These are phyloP conservation scores for Karalla daura DNA, from an alignment of 2,797 vertebrate genomes.

Conservation along the genomic window DNA sequence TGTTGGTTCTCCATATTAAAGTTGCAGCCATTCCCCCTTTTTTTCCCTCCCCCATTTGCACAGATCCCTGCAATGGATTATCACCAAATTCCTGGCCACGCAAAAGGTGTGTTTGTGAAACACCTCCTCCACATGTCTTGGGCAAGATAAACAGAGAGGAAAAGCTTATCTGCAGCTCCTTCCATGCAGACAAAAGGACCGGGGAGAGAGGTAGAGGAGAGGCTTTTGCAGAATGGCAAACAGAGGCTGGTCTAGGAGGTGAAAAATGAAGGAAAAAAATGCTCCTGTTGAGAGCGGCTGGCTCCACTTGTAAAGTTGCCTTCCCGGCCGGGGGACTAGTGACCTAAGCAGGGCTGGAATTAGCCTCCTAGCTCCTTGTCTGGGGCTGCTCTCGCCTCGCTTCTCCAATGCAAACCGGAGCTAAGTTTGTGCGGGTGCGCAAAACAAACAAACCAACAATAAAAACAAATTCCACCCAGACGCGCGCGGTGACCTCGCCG, in stretches of 20 bases:
- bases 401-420: too few species aligned
- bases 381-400: conserved; percentile 28
- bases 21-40: conserved; percentile 26
- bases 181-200: conserved; percentile 60
- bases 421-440: too few species aligned
- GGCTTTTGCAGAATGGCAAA: conserved; percentile 25
- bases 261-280: not conserved
- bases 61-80: conserved; percentile 15
- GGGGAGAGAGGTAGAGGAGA: conserved; percentile 10
- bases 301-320: conserved; percentile 54
- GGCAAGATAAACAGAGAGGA: conserved; percentile 26
- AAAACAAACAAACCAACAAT: too few species aligned
- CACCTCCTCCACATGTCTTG: not conserved
- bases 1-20: too few species aligned
- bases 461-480: too few species aligned
- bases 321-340: conserved; percentile 9
- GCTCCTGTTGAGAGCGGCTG: conserved; percentile 1
- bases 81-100: too few species aligned
- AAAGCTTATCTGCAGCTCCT: conserved; percentile 21
- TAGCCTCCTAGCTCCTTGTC: conserved; percentile 34
- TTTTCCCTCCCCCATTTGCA: conserved; percentile 27
- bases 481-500: too few species aligned
- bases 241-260: conserved; percentile 5
- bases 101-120: not conserved
- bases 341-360: conserved; percentile 27